Evolutionary conservation across 2,113 vertebrate species (phyloP).

Genomic region (Aegithalos caudatus): DNA sequence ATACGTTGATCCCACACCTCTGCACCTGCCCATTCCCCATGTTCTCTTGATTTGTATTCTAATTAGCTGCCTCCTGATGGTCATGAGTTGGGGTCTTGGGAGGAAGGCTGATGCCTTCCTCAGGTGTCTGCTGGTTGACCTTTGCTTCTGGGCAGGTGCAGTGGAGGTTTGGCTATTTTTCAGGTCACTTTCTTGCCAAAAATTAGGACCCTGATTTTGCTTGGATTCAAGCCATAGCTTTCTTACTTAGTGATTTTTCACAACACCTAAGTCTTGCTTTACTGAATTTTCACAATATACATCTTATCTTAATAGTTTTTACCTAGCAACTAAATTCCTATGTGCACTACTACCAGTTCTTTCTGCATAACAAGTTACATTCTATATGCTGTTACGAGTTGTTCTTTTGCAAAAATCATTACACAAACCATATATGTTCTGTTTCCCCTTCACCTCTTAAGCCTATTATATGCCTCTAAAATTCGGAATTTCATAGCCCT

Average conservation of each 20-base stretch:
- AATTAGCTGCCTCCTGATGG: neutral
- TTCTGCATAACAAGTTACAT: neutral
- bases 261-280: neutral
- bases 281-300: neutral
- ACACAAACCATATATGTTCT: neutral
- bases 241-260: neutral
- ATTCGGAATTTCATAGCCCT: neutral
- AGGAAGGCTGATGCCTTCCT: neutral
- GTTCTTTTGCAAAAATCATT: neutral
- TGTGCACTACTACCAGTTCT: neutral
- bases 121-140: neutral
- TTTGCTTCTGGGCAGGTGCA: neutral
- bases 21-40: neutral
- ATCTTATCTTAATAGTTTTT: neutral
- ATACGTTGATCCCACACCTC: neutral
- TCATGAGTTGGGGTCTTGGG: neutral
- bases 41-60: neutral
- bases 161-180: neutral
- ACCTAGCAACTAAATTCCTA: neutral
- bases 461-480: neutral
- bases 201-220: neutral
- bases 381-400: neutral
- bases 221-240: neutral
- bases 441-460: neutral
- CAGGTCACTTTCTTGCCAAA: neutral